Percentiles rank a stretch among this genome's conserved stretches.
Conservation (phyloP, 2,888 invertebrate genomes). For the Lasioglossum morio region DNA sequence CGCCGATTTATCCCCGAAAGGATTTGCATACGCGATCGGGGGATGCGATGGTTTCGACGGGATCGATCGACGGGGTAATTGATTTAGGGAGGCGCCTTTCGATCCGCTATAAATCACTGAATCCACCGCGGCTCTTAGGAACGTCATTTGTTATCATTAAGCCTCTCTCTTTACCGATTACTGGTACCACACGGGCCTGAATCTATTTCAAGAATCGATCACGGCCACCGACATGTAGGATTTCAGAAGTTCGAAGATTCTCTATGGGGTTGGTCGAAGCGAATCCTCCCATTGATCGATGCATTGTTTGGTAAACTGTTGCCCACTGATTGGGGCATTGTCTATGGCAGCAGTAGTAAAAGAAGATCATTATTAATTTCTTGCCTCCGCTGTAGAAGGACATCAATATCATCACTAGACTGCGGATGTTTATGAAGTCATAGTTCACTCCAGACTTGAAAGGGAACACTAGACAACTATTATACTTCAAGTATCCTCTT, state of each 20-base stretch:
- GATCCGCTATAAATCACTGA: constrained; percentile 59
- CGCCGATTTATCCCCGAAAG: constrained; percentile 56
- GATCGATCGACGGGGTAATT: constrained; percentile 61
- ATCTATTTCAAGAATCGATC: not conserved
- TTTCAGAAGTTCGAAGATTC: not conserved
- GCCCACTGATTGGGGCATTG: not conserved
- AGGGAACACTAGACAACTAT: too few relatives aligned
- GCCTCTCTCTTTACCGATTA: constrained; percentile 33
- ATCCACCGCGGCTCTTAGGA: constrained; percentile 36
- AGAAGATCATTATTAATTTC: not conserved
- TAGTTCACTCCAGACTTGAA: too few relatives aligned
- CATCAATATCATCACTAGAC: too few relatives aligned
- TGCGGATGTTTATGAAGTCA: too few relatives aligned
- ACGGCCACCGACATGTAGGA: not conserved
- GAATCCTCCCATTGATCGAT: not conserved
- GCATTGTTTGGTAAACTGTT: not conserved
- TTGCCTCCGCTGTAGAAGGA: not conserved
- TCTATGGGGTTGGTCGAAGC: not conserved
- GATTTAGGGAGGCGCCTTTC: constrained; percentile 58
- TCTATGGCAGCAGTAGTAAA: not conserved
- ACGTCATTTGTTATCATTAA: constrained; percentile 65
- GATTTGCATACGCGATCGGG: constrained; percentile 45
- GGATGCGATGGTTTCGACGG: constrained; percentile 28
- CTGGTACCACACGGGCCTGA: not conserved
- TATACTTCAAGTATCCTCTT: too few relatives aligned